Base-by-base conservation (phyloP, 2,888 invertebrate genomes). In the Sminthurides aquaticus region DNA sequence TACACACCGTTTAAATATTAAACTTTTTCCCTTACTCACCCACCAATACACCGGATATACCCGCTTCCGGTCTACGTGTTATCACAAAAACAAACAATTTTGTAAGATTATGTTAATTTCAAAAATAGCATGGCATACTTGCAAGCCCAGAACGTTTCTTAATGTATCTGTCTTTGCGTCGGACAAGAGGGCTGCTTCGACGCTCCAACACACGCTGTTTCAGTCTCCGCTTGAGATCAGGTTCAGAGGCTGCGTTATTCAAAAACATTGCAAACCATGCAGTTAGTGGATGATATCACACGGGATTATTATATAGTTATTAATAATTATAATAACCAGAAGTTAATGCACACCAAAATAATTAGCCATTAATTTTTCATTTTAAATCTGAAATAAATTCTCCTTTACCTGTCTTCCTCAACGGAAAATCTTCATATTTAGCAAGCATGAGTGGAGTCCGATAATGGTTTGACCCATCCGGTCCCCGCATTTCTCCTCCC, bases 381-480 rank as follows among this genome's bases (percentile, higher is more conserved):
- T n/a, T n/a, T n/a, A n/a, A n/a, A n/a, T n/a, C n/a, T n/a, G n/a
- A n/a, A n/a, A n/a, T n/a, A n/a, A n/a, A n/a, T n/a, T n/a, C n/a
- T n/a, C n/a, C n/a, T n/a, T n/a, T 81, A 96, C 95, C 95, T 82
- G 95, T 95, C 84, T 96, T 96, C 76, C 95, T 81, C 55, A 96
- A 84, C 60, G 95, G 95, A 81, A 92, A 95, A 83, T 95, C 95
- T 68, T 87, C 86, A 73, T 85, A 82, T 74, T 81, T 81, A 58
- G 79, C 80, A 34, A 82, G 77, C 27, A 82, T 73, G 28, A 77
- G 77, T 60, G 79, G 79, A 66, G 80, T 77, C 54, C 80, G 76
- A 72, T 80, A 81, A 2, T 80, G 80, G 48, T 80, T 80, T 52
- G 78, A 76, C 77, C 65, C 78, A 71, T 62, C 78, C 75, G 68